Conservation (phyloP, 1,140 invertebrate species). For the Drosophila jambulina region DNA sequence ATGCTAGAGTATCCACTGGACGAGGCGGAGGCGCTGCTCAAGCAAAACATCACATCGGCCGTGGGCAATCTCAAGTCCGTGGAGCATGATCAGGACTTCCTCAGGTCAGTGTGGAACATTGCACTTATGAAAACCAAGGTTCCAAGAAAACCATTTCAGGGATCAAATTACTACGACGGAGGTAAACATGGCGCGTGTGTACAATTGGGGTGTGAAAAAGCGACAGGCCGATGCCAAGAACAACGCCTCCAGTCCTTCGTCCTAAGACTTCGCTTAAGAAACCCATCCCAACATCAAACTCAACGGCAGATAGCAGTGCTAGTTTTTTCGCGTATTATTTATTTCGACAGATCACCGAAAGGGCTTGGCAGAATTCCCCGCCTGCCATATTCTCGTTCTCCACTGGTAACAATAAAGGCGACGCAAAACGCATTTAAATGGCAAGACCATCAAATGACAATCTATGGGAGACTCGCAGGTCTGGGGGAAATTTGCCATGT, state of each 20-base stretch:
- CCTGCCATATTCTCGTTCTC: conserved; percentile 53
- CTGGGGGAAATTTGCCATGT: background rate
- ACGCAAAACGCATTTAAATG: conserved; percentile 32
- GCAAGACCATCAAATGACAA: background rate
- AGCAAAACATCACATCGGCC: conserved; percentile 95
- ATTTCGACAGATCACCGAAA: conserved; percentile 55
- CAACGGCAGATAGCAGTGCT: conserved; percentile 19
- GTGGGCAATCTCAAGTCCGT: conserved; percentile 93
- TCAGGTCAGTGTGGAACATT: conserved; percentile 57
- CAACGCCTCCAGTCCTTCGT: conserved; percentile 38
- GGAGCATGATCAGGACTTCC: conserved; percentile 93
- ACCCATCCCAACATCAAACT: conserved; percentile 26
- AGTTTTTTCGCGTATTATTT: conserved; percentile 59
- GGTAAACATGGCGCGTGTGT: conserved; percentile 98
- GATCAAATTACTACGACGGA: conserved; percentile 99
- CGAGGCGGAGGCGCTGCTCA: conserved; percentile 94
- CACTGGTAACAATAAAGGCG: conserved; percentile 62
- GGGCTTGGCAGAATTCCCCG: conserved; percentile 23
- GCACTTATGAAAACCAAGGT: too few species aligned
- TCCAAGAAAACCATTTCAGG: conserved; percentile 86
- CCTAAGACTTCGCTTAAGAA: conserved; percentile 39
- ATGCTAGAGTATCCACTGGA: conserved; percentile 98
- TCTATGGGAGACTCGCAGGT: background rate
- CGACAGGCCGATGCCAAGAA: conserved; percentile 88
- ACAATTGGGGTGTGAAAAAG: conserved; percentile 98